These are phyloP conservation scores for Drosophila heteroneura DNA, from an alignment of 2,888 invertebrate species.

Conservation along the genomic window DNA sequence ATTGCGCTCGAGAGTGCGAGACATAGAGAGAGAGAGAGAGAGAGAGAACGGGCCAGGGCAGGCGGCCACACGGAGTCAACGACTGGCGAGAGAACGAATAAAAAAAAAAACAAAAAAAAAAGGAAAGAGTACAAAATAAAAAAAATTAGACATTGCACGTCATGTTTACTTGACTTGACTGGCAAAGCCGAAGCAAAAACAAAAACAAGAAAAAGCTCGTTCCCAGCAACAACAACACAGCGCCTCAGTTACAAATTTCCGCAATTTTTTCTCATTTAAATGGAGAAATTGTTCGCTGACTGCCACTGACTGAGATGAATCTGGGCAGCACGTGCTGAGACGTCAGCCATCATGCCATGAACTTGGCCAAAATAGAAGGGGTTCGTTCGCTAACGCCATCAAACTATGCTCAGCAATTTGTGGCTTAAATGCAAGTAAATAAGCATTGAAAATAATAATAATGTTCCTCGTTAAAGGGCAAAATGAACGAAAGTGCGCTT, in stretches of 20 bases:
- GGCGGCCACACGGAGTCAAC: conserved; percentile 42
- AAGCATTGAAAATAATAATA: conserved; percentile 12
- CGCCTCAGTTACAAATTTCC: conserved; percentile 72
- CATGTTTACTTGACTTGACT: conserved; percentile 79
- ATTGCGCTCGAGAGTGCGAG: conserved; percentile 53
- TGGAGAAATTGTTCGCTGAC: conserved; percentile 71
- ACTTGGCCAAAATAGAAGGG: conserved; percentile 39
- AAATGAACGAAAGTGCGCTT: conserved; percentile 11
- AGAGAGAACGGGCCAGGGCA: conserved; percentile 5
- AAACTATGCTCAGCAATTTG: conserved; percentile 50
- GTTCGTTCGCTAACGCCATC: conserved; percentile 21
- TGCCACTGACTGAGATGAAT: conserved; percentile 75
- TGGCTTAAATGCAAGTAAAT: conserved; percentile 51
- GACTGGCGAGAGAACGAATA: conserved; percentile 36
- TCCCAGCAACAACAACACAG: conserved; percentile 15
- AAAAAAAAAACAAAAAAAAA: conserved; percentile 5
- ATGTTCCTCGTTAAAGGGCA: conserved; percentile 34
- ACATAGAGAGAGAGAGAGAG: conserved; percentile 4
- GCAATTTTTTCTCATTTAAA: conserved; percentile 77
- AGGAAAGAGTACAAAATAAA: conserved; percentile 13
- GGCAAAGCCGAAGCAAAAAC: conserved; percentile 43
- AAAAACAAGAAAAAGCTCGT: conserved; percentile 4
- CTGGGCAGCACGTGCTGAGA: conserved; percentile 71
- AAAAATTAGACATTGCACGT: conserved; percentile 75
- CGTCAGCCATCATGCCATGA: conserved; percentile 47